Base-by-base conservation (phyloP, 2,888 invertebrate genomes). In the Leptothorax acervorum region DNA sequence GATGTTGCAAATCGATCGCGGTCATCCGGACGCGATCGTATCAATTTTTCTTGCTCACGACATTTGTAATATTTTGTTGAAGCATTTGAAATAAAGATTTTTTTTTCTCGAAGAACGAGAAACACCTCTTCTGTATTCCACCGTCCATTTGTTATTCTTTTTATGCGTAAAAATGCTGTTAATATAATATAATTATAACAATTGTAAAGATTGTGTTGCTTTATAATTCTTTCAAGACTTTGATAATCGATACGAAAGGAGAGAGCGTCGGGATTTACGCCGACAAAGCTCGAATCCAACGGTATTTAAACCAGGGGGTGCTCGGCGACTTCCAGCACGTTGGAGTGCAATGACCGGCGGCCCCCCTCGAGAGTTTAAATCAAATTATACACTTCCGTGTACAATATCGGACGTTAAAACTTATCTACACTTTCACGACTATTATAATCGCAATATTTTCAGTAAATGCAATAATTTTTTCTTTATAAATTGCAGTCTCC, bases 251-350 rank as follows among this genome's bases (percentile, higher is more conserved):
- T 76, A 3, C 0, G 11, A 35, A 23, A 75, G 51, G 0, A 39
- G 15, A 76, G 75, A 75, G 5, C 35, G 66, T 8, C 12, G 23
- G 28, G 55, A 68, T 78, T 68, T 68, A 55, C 3, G 28, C 68
- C 68, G 65, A 76, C 76, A 76, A 55, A 78, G 75, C 18, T 51
- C 23, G 23, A 23, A 23, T 23, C 51, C 78, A 78, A 78, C 78
- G 78, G 78, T 78, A 78, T 78, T 78, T 78, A 78, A 78, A 78
- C 78, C 78, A 68, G 12, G 68, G 78, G 78, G n/a, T 78, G 78
- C 55, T 68, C 55, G 55, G 42, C 39, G 39, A 65, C 35, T 63
- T 75, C 63, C 23, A 63, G 60, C 48, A 51, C 63, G 51, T 23
- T 28, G 45, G 23, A 79, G 71, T 71, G 57, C 79, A 79, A 79